These are phyloP conservation scores for Drosophila azteca DNA, from an alignment of 1,140 invertebrate genomes.

Conservation along the genomic window DNA sequence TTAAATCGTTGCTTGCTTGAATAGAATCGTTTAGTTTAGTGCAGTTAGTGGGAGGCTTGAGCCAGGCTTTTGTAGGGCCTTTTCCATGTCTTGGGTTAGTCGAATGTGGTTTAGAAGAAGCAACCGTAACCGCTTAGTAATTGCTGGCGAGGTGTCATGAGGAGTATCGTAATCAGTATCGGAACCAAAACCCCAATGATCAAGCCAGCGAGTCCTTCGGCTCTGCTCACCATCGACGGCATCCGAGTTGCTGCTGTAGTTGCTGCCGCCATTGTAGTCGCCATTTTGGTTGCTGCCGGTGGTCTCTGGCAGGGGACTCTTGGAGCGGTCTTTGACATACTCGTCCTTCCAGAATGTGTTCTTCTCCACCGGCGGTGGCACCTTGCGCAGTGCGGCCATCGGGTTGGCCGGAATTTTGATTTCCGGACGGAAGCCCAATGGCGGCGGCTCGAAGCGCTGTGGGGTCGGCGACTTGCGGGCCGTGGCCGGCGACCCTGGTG, in stretches of 20 bases:
- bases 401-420: slow-evolving; percentile 89
- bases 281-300: slow-evolving; percentile 19
- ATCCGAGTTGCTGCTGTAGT: slow-evolving; percentile 54
- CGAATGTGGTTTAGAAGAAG: slow-evolving; percentile 64
- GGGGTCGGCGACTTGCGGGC: slow-evolving; percentile 83
- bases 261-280: slow-evolving; percentile 9
- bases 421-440: slow-evolving; percentile 85
- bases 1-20: background rate
- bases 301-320: slow-evolving; percentile 74
- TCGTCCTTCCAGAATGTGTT: slow-evolving; percentile 83
- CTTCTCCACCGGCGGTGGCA: slow-evolving; percentile 84
- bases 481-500: slow-evolving; percentile 78
- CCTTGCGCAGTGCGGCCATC: slow-evolving; percentile 85
- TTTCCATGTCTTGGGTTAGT: slow-evolving; percentile 54
- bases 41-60: slow-evolving; percentile 62
- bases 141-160: slow-evolving; percentile 66
- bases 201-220: slow-evolving; percentile 47
- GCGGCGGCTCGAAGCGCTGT: slow-evolving; percentile 83
- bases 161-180: slow-evolving; percentile 50
- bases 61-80: slow-evolving; percentile 38
- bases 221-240: slow-evolving; percentile 78
- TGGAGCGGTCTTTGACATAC: slow-evolving; percentile 79
- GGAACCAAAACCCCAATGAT: slow-evolving; percentile 43
- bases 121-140: slow-evolving; percentile 76
- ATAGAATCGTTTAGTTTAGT: slow-evolving; percentile 39